A percentile compares a stretch with the other conserved stretches of the same genome.
Evolutionary conservation across 2,113 vertebrate species (phyloP).

Genomic region (Chaenogobius annularis): DNA sequence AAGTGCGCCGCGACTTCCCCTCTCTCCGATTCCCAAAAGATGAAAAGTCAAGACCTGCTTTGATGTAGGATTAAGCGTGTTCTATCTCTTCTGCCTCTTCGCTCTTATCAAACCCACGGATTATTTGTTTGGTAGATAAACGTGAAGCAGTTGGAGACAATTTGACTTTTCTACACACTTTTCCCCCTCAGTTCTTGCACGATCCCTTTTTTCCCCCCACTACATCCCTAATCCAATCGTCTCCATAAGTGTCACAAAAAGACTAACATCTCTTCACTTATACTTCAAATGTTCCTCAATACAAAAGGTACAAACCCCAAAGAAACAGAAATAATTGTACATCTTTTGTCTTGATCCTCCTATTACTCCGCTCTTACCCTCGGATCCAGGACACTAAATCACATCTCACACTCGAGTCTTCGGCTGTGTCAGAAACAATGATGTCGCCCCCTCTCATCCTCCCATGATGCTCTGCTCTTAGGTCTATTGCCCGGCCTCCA

Average conservation of each 20-base stretch:
- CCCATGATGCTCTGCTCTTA: constrained; percentile 7
- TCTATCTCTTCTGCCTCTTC: background rate
- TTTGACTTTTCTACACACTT: too few species aligned
- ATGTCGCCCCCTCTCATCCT: background rate
- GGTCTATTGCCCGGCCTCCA: too few species aligned
- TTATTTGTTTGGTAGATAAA: background rate
- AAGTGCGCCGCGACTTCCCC: background rate
- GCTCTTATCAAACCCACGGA: background rate
- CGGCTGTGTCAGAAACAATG: background rate
- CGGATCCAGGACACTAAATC: background rate
- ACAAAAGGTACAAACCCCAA: background rate
- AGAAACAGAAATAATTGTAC: background rate
- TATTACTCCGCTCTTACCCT: background rate
- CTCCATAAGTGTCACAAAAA: too few species aligned
- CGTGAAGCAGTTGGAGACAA: background rate
- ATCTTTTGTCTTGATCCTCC: background rate
- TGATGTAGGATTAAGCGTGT: background rate
- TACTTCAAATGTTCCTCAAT: too few species aligned
- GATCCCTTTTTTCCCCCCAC: too few species aligned
- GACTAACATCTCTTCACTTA: too few species aligned
- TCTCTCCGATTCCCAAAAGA: background rate
- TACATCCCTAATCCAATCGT: too few species aligned
- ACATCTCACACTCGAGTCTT: background rate
- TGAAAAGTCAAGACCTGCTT: background rate
- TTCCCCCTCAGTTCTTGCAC: too few species aligned